These are phyloP conservation scores for Sphyrna mokarran DNA, from an alignment of 2,113 vertebrate species.

Conservation along the genomic window DNA sequence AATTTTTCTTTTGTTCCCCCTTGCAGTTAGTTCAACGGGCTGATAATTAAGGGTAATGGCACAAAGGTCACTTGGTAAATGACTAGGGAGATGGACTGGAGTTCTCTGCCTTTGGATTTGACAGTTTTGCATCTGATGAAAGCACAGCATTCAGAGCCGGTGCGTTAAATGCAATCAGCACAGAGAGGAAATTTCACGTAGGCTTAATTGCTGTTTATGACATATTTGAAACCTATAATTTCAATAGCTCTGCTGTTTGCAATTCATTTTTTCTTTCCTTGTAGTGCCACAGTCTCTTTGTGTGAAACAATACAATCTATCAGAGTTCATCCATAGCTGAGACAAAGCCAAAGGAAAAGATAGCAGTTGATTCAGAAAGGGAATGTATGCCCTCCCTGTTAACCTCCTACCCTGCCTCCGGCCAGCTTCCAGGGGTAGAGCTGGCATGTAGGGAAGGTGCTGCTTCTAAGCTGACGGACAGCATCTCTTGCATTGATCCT, in stretches of 20 bases:
- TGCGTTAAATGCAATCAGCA: neutral
- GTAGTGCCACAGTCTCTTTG: neutral
- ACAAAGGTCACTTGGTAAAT: neutral
- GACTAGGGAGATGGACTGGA: neutral
- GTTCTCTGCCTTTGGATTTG: neutral
- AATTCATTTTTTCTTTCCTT: neutral
- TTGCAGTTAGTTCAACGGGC: neutral
- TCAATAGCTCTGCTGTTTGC: neutral
- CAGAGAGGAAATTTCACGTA: neutral
- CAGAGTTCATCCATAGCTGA: neutral
- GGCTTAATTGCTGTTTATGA: constrained; percentile 23
- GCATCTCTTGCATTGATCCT: neutral
- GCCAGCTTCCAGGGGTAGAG: neutral
- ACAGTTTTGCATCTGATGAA: neutral
- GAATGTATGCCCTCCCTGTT: neutral
- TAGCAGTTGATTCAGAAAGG: neutral
- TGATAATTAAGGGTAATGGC: neutral
- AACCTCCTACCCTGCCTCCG: no score
- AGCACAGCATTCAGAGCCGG: neutral
- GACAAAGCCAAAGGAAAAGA: neutral
- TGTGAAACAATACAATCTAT: neutral
- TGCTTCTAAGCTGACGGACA: neutral
- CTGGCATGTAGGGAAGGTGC: neutral
- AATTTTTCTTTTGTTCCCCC: neutral
- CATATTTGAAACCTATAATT: constrained; percentile 33